These are phyloP conservation scores for Columbina picui DNA, from an alignment of 2,113 vertebrate species.

Conservation along the genomic window DNA sequence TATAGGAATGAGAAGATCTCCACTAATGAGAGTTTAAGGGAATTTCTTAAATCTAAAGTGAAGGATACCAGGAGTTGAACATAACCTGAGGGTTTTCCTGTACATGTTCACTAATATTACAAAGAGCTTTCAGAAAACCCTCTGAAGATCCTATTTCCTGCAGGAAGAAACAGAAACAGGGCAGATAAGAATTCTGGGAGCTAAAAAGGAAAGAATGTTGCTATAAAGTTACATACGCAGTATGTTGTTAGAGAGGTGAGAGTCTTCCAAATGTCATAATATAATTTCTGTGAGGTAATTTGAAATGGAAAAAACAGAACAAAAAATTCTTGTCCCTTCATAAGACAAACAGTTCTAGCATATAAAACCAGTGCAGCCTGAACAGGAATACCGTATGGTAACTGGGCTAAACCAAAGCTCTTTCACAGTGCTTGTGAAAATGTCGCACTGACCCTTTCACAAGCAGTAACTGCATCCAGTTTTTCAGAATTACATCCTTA, in stretches of 20 bases:
- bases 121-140: slow-evolving; percentile 75
- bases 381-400: not conserved
- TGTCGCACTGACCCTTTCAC: not conserved
- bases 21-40: slow-evolving; percentile 82
- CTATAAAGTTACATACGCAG: slow-evolving; percentile 44
- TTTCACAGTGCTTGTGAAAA: not conserved
- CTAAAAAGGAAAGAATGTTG: slow-evolving; percentile 50
- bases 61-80: slow-evolving; percentile 80
- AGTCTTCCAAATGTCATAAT: not conserved
- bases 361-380: not conserved
- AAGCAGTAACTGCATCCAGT: fast-evolving
- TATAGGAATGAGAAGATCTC: slow-evolving; percentile 73
- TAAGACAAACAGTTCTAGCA: not conserved
- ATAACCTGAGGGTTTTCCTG: slow-evolving; percentile 82
- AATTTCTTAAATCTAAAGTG: slow-evolving; percentile 81
- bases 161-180: slow-evolving; percentile 54
- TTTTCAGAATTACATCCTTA: not conserved
- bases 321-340: not conserved
- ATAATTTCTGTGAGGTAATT: not conserved
- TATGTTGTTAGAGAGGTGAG: not conserved
- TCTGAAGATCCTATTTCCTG: slow-evolving; percentile 76
- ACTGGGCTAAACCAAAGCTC: not conserved
- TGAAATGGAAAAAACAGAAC: not conserved
- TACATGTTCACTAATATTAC: slow-evolving; percentile 81
- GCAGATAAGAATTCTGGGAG: slow-evolving; percentile 60